Evolutionary conservation across 2,888 invertebrate species (phyloP).

Genomic region (Amphipyra berbera): DNA sequence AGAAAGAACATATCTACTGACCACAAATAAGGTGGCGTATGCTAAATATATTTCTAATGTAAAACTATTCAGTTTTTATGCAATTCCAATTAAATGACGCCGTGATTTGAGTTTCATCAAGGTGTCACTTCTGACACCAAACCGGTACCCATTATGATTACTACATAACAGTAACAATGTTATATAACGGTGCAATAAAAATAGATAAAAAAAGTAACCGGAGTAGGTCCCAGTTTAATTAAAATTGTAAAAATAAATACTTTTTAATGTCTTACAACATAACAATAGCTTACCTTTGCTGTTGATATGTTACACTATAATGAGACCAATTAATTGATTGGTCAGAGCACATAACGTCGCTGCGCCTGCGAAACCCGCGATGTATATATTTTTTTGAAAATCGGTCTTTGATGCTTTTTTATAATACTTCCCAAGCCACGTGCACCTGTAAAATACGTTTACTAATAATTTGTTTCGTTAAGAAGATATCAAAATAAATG

Average conservation of each 20-base stretch:
- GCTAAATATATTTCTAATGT: conserved; percentile 5
- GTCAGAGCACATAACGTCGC: too few relatives aligned
- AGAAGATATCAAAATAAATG: too few relatives aligned
- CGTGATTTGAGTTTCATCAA: neutral
- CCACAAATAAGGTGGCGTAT: neutral
- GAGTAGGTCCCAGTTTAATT: too few relatives aligned
- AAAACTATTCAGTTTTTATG: conserved; percentile 3
- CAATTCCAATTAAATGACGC: neutral
- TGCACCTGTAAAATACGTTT: too few relatives aligned
- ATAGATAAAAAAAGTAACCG: neutral
- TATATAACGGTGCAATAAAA: neutral
- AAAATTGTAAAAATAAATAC: too few relatives aligned
- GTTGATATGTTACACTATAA: neutral
- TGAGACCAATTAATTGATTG: too few relatives aligned
- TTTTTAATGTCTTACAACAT: too few relatives aligned
- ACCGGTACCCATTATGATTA: neutral
- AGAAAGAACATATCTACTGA: neutral
- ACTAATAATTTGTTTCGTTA: too few relatives aligned
- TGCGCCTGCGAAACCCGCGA: too few relatives aligned
- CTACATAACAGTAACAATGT: neutral
- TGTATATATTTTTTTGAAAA: too few relatives aligned
- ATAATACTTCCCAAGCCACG: too few relatives aligned
- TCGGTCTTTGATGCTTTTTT: too few relatives aligned
- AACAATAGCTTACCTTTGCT: neutral
- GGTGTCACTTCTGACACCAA: conserved; percentile 28